These are phyloP conservation scores for Pluvianellus socialis DNA, from an alignment of 2,113 vertebrate genomes.

Conservation along the genomic window DNA sequence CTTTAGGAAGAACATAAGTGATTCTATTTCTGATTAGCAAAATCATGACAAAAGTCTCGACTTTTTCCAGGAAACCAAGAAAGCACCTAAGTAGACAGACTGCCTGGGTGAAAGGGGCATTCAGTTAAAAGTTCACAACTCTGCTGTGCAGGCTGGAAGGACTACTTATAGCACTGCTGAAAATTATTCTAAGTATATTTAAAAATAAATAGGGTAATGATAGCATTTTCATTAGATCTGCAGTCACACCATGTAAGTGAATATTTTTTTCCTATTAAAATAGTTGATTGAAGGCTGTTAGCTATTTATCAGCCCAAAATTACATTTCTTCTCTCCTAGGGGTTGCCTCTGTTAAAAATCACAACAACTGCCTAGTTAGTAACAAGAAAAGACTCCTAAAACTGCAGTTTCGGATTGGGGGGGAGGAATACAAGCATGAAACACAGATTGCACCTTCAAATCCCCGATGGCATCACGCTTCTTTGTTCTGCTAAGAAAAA, in stretches of 20 bases:
- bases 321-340: slow-evolving; percentile 64
- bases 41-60: slow-evolving; percentile 62
- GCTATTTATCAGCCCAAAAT: slow-evolving; percentile 69
- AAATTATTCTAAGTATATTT: slow-evolving; percentile 36
- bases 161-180: background rate
- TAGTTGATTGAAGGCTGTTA: slow-evolving; percentile 70
- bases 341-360: slow-evolving; percentile 41
- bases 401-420: slow-evolving; percentile 53
- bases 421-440: slow-evolving; percentile 63
- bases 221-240: slow-evolving; percentile 55
- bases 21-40: slow-evolving; percentile 72
- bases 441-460: slow-evolving; percentile 72
- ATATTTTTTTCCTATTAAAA: slow-evolving; percentile 69
- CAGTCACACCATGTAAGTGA: background rate
- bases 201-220: slow-evolving; percentile 70
- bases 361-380: slow-evolving; percentile 54
- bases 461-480: slow-evolving; percentile 71
- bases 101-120: background rate
- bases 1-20: slow-evolving; percentile 37
- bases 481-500: slow-evolving; percentile 88
- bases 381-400: slow-evolving; percentile 75
- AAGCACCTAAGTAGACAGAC: slow-evolving; percentile 12
- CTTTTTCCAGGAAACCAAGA: slow-evolving; percentile 22
- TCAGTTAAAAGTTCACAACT: slow-evolving; percentile 48
- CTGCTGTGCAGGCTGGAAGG: background rate